Conservation (phyloP, 2,797 vertebrate genomes). For the Tinamus major region DNA sequence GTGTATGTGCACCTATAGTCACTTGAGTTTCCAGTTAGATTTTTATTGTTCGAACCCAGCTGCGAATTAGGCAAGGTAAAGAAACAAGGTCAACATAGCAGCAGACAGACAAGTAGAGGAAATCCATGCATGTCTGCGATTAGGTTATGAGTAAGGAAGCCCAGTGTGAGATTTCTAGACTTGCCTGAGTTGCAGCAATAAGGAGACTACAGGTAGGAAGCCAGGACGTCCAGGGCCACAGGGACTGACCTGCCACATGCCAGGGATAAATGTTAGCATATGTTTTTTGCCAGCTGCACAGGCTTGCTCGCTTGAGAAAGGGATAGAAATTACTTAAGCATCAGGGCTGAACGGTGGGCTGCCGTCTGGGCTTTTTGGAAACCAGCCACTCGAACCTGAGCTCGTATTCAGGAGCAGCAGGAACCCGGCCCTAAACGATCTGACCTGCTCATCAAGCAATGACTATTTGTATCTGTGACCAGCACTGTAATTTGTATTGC, state of each 20-base stretch:
- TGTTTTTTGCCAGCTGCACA: neutral
- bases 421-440: neutral
- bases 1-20: neutral
- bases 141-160: neutral
- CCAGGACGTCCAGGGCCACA: neutral
- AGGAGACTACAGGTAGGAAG: neutral
- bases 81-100: neutral
- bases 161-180: accelerated
- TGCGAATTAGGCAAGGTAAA: neutral
- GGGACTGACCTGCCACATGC: neutral
- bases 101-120: neutral
- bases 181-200: neutral
- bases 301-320: neutral
- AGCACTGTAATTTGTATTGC: neutral
- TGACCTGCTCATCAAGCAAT: neutral
- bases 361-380: neutral
- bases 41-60: neutral
- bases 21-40: neutral
- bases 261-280: accelerated
- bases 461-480: neutral
- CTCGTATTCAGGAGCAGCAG: neutral
- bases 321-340: neutral
- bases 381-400: neutral
- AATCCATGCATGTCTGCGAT: accelerated
- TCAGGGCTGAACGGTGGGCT: neutral